phyloP scores from a whole-genome alignment of 2,888 invertebrate species.

The Allolobophora icterica region DNA sequence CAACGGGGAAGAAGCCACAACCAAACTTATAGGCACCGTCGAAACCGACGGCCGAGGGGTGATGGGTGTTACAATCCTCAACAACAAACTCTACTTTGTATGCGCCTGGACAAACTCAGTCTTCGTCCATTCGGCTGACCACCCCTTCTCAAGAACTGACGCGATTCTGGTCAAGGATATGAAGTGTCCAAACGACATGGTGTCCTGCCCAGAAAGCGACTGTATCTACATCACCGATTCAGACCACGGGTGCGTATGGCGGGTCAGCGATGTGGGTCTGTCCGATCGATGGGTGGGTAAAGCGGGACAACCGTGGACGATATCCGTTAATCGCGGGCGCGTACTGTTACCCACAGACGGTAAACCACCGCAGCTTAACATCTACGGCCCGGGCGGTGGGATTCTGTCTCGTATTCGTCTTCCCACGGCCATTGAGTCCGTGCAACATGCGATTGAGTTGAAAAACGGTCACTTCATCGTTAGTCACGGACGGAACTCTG shows the following conservation, averaged over 20 bases:
- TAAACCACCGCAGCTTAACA: background rate
- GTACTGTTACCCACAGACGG: background rate
- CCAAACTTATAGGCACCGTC: background rate
- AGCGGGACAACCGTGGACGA: slow-evolving; percentile 22
- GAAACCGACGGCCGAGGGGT: slow-evolving; percentile 2
- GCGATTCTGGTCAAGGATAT: background rate
- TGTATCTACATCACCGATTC: slow-evolving; percentile 1
- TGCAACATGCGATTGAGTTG: slow-evolving; percentile 9
- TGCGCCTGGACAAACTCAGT: background rate
- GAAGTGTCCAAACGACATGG: slow-evolving; percentile 6
- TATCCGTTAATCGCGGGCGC: background rate
- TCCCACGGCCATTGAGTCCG: background rate
- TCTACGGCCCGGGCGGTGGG: slow-evolving; percentile 23
- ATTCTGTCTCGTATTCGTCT: background rate
- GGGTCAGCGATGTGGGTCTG: background rate
- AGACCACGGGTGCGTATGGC: background rate
- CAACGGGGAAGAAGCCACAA: background rate
- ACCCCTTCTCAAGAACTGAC: background rate
- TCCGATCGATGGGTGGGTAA: background rate
- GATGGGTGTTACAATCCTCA: background rate
- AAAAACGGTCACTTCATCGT: background rate
- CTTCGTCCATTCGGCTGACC: background rate
- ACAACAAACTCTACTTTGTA: background rate
- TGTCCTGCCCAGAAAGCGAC: background rate
- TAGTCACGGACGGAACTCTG: background rate